Conservation (phyloP, 2,888 invertebrate genomes). For the Amorpha juglandis region DNA sequence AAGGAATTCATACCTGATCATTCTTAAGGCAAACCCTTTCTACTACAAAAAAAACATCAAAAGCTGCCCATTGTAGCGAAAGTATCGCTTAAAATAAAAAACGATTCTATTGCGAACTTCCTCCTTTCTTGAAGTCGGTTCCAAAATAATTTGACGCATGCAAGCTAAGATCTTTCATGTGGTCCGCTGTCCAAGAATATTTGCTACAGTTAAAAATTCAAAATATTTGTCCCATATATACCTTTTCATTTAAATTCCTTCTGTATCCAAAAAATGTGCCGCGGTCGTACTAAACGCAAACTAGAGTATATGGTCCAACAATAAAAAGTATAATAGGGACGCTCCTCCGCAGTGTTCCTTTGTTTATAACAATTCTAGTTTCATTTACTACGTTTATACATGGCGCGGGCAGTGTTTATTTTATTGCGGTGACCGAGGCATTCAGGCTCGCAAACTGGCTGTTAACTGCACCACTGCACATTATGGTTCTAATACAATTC, state of each 20-base stretch:
- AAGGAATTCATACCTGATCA: too few relatives aligned
- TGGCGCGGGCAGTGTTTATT: slow-evolving; percentile 56
- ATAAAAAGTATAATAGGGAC: background rate
- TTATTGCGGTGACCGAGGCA: slow-evolving; percentile 56
- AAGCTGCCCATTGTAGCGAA: too few relatives aligned
- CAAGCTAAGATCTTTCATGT: background rate
- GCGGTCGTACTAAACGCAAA: slow-evolving; percentile 1
- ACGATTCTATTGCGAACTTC: too few relatives aligned
- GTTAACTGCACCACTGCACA: slow-evolving; percentile 46
- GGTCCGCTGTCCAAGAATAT: background rate
- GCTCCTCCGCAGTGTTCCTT: slow-evolving; percentile 24
- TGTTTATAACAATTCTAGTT: slow-evolving; percentile 47
- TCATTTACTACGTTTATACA: slow-evolving; percentile 42
- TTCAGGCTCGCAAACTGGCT: slow-evolving; percentile 50
- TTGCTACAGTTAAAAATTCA: background rate
- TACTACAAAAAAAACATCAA: too few relatives aligned
- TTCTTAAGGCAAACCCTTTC: too few relatives aligned
- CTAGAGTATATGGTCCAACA: background rate
- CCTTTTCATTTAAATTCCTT: slow-evolving; percentile 22
- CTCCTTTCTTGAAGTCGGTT: too few relatives aligned
- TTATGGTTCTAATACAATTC: slow-evolving; percentile 42
- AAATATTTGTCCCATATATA: background rate
- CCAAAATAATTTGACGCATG: too few relatives aligned
- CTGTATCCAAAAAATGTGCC: background rate
- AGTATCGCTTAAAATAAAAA: too few relatives aligned